These are phyloP conservation scores for Myotis davidii DNA, from an alignment of 2,113 vertebrate genomes.

Conservation along the genomic window DNA sequence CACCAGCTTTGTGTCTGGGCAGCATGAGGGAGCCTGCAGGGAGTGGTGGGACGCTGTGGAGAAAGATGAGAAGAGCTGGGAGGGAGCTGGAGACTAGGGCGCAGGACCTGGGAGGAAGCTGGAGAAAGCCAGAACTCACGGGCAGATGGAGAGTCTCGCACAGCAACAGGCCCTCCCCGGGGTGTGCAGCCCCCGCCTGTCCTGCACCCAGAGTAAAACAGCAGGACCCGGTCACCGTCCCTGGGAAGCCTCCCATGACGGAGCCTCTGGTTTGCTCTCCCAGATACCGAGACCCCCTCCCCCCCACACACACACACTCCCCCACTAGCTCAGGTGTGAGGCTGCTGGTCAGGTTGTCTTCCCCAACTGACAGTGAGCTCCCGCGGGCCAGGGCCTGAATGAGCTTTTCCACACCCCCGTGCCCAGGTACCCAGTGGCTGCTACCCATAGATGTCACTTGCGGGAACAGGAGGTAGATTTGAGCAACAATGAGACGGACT, in stretches of 20 bases:
- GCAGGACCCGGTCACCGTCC: background rate
- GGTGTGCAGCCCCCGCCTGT: background rate
- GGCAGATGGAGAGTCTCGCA: rapidly evolving
- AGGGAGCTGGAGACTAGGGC: background rate
- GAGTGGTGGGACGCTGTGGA: background rate
- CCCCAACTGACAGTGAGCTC: background rate
- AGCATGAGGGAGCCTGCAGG: background rate
- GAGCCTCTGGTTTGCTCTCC: rapidly evolving
- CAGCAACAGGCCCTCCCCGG: rapidly evolving
- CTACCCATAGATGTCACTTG: background rate
- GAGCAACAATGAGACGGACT: background rate
- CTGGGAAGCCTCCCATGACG: background rate
- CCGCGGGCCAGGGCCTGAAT: background rate
- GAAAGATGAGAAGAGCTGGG: background rate
- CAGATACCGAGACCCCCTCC: rapidly evolving
- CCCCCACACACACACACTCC: rapidly evolving
- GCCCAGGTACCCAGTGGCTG: background rate
- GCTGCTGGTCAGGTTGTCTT: rapidly evolving
- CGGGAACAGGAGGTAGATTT: background rate
- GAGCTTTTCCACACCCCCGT: background rate
- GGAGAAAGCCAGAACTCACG: background rate
- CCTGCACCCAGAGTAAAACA: background rate
- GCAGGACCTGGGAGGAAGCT: background rate
- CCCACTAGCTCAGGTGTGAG: background rate
- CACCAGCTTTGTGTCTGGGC: background rate